Evolutionary conservation across 2,113 vertebrate species (phyloP).

Genomic region (Willisornis vidua): DNA sequence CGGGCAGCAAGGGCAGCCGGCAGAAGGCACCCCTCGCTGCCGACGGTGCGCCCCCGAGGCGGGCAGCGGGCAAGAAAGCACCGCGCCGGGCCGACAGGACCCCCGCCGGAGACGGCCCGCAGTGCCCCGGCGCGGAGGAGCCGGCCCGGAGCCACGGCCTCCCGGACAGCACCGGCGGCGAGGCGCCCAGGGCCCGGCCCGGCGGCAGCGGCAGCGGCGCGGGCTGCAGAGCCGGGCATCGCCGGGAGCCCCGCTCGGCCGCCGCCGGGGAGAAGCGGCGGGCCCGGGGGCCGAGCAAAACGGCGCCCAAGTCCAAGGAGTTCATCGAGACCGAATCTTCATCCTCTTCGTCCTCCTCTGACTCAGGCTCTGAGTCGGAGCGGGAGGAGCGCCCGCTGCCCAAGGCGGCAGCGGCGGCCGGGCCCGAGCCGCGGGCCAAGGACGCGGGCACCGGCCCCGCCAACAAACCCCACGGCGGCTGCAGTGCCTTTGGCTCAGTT

Average conservation of each 20-base stretch:
- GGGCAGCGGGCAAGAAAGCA: slow-evolving; percentile 71
- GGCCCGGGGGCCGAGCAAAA: slow-evolving; percentile 68
- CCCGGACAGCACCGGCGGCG: too few species aligned
- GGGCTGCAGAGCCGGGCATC: slow-evolving; percentile 61
- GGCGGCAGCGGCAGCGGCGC: not conserved
- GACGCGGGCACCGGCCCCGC: slow-evolving; percentile 21
- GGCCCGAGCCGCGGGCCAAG: slow-evolving; percentile 72
- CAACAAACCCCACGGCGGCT: slow-evolving; percentile 49
- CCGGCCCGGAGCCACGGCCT: too few species aligned
- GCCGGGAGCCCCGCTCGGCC: slow-evolving; percentile 42
- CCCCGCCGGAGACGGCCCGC: too few species aligned
- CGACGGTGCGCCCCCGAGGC: slow-evolving; percentile 57
- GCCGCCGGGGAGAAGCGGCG: slow-evolving; percentile 71
- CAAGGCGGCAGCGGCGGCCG: slow-evolving; percentile 69
- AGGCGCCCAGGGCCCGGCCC: slow-evolving; percentile 69
- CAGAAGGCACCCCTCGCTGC: slow-evolving; percentile 78
- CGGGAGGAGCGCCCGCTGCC: slow-evolving; percentile 71
- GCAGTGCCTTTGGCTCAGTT: slow-evolving; percentile 68
- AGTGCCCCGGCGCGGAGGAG: too few species aligned
- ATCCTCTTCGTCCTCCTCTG: slow-evolving; percentile 78
- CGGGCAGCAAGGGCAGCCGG: slow-evolving; percentile 75
- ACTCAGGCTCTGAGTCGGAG: slow-evolving; percentile 83
- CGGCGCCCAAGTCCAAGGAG: slow-evolving; percentile 74
- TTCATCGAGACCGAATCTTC: slow-evolving; percentile 80
- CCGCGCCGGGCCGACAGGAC: not conserved